Conservation (phyloP, 2,113 vertebrate genomes). For the Chamaetylas fuelleborni region DNA sequence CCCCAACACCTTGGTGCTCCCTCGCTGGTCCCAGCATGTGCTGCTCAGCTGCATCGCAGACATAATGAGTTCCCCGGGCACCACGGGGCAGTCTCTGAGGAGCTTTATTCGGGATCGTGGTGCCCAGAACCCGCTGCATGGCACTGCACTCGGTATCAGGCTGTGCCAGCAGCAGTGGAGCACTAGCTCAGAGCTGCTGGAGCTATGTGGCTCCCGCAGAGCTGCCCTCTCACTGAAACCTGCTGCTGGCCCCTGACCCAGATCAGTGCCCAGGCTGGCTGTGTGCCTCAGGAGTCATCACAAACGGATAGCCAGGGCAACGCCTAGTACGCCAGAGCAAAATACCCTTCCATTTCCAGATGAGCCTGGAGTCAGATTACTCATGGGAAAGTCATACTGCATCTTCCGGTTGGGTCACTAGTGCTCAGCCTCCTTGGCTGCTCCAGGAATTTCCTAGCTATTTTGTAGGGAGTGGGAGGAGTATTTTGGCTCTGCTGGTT, state of each 20-base stretch:
- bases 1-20: not conserved
- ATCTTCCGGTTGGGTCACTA: rapidly evolving
- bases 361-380: not conserved
- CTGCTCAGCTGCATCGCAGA: rapidly evolving
- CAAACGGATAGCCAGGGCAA: not conserved
- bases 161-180: not conserved
- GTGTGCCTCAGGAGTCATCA: rapidly evolving
- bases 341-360: not conserved
- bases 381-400: not conserved
- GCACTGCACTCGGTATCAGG: rapidly evolving
- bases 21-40: rapidly evolving
- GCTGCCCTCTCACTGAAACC: too few relatives aligned
- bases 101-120: not conserved
- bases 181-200: rapidly evolving
- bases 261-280: not conserved
- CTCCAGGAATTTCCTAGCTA: not conserved
- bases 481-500: not conserved
- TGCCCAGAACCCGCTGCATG: not conserved
- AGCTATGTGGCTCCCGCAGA: not conserved
- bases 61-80: rapidly evolving
- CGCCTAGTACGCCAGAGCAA: not conserved
- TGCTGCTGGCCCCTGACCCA: not conserved
- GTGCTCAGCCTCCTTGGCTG: not conserved
- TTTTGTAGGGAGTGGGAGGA: not conserved
- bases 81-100: not conserved